These are phyloP conservation scores for Leguminivora glycinivorella DNA, from an alignment of 1,140 invertebrate genomes.

Conservation along the genomic window DNA sequence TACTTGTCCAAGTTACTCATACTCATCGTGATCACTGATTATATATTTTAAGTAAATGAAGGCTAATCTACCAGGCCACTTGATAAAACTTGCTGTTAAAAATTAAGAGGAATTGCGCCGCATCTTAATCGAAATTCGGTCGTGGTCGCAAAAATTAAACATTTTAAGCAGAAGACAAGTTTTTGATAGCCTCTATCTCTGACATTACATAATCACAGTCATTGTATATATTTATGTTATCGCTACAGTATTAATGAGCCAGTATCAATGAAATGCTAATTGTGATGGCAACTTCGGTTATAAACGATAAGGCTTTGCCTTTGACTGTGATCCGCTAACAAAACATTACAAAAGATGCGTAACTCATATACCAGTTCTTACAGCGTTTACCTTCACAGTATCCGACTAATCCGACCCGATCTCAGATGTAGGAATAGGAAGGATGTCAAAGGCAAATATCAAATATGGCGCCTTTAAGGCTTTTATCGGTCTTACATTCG, in stretches of 20 bases:
- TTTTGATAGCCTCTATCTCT: background rate
- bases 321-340: background rate
- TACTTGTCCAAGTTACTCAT: background rate
- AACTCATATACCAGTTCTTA: too few relatives aligned
- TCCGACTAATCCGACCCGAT: too few relatives aligned
- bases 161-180: background rate
- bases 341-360: background rate
- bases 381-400: too few relatives aligned
- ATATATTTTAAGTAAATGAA: background rate
- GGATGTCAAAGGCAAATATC: too few relatives aligned
- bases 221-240: background rate
- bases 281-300: background rate
- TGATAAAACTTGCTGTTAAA: background rate
- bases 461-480: too few relatives aligned
- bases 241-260: background rate
- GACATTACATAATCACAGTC: background rate
- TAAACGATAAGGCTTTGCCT: background rate
- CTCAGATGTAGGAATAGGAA: too few relatives aligned
- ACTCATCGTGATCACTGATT: too few relatives aligned
- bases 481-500: too few relatives aligned
- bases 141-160: background rate
- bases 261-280: conserved; percentile 10
- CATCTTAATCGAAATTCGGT: background rate
- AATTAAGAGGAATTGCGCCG: background rate
- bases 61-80: background rate